phyloP scores from a whole-genome alignment of 2,797 vertebrate genomes.

The Gymnocypris eckloni region DNA sequence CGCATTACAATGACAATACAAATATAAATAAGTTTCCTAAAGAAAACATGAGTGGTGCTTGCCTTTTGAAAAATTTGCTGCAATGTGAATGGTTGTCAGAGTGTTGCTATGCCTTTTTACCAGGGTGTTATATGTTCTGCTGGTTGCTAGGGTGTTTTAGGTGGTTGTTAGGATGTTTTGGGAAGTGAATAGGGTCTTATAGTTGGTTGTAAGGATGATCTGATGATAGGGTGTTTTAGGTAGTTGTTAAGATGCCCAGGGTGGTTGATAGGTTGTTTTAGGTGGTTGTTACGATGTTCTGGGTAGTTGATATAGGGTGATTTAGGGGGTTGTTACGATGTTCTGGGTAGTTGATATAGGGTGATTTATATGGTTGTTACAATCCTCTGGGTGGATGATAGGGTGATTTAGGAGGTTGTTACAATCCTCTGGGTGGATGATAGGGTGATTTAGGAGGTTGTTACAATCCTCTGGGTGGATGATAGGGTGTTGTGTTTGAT shows the following conservation, averaged over 20 bases:
- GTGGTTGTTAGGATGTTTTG: not conserved
- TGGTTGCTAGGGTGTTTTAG: not conserved
- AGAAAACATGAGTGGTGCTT: not conserved
- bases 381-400: too few species aligned
- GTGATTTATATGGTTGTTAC: too few species aligned
- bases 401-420: too few species aligned
- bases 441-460: too few species aligned
- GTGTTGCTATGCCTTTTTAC: conserved; percentile 23
- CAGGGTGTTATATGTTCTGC: not conserved
- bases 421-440: too few species aligned
- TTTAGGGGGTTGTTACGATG: not conserved
- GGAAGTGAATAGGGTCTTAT: not conserved
- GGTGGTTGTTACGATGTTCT: not conserved
- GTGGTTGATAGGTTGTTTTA: not conserved
- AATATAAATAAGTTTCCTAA: not conserved
- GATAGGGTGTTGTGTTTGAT: too few species aligned
- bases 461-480: too few species aligned
- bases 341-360: not conserved
- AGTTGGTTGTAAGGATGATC: not conserved
- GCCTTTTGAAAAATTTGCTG: not conserved
- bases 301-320: not conserved
- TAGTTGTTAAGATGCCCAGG: not conserved
- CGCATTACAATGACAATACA: not conserved
- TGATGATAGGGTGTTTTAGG: not conserved
- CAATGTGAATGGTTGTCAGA: not conserved